Evolutionary conservation across 2,113 vertebrate species (phyloP).

Genomic region (Conger conger): DNA sequence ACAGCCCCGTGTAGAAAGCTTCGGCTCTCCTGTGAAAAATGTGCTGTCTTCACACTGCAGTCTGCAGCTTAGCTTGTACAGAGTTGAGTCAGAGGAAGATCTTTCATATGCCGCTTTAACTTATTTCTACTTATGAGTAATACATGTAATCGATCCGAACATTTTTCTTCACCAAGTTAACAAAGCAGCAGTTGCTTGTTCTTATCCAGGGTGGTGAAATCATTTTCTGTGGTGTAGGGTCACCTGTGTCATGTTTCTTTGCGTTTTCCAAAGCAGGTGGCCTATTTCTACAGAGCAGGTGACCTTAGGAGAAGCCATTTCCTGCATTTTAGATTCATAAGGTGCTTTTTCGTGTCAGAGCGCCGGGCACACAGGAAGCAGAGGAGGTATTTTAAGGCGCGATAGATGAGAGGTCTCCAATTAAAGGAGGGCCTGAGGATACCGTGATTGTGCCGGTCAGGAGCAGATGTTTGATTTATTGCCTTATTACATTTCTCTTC

Average conservation of each 20-base stretch:
- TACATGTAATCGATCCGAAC: too few relatives aligned
- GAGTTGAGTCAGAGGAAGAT: too few relatives aligned
- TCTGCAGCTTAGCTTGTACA: too few relatives aligned
- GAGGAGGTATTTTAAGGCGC: constrained; percentile 22
- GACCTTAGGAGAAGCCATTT: constrained; percentile 26
- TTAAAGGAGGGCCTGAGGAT: constrained; percentile 3
- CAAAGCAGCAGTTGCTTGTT: not conserved
- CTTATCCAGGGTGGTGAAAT: not conserved
- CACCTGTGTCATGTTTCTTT: not conserved
- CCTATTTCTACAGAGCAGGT: constrained; percentile 29
- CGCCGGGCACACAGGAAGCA: constrained; percentile 10
- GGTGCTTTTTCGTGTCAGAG: not conserved
- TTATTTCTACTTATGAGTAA: too few relatives aligned
- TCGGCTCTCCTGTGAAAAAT: too few relatives aligned
- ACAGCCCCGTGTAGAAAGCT: too few relatives aligned
- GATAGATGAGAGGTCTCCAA: constrained; percentile 25
- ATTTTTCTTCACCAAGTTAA: not conserved
- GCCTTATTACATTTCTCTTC: too few relatives aligned
- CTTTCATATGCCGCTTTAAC: too few relatives aligned
- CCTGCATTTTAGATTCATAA: constrained; percentile 19
- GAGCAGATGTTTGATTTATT: not conserved
- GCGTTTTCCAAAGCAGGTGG: constrained; percentile 15
- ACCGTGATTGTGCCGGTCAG: not conserved
- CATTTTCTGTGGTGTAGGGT: constrained; percentile 5
- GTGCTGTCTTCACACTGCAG: too few relatives aligned